phyloP scores from a whole-genome alignment of 2,113 vertebrate species.

The Proteles cristata region DNA sequence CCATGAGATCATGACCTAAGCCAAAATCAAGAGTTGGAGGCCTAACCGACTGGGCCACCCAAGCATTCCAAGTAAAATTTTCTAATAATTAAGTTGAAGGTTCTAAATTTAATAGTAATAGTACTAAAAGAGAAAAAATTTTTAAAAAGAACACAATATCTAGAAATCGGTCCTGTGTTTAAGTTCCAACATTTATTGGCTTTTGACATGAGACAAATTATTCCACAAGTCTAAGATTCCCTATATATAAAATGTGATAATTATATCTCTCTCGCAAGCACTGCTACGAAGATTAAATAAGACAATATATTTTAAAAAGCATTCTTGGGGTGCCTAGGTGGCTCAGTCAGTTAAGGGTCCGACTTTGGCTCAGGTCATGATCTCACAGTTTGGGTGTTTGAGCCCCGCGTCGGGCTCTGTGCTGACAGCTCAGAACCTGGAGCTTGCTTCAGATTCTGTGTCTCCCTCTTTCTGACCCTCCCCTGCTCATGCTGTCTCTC shows the following conservation, averaged over 20 bases:
- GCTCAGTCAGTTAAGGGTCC: too few species aligned
- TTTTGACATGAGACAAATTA: background rate
- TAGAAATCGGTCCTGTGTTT: background rate
- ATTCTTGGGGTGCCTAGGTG: background rate
- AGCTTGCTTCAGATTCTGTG: too few species aligned
- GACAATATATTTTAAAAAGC: background rate
- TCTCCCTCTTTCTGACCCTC: too few species aligned
- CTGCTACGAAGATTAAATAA: background rate
- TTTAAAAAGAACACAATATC: background rate
- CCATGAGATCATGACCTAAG: too few species aligned
- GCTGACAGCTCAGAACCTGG: too few species aligned
- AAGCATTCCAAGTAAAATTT: background rate
- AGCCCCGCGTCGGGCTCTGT: too few species aligned
- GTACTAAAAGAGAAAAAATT: background rate
- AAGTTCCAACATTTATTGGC: background rate
- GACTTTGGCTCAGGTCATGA: too few species aligned
- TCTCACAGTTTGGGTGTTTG: too few species aligned
- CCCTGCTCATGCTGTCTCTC: too few species aligned
- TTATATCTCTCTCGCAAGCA: background rate
- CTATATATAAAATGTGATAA: background rate
- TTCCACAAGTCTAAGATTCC: background rate
- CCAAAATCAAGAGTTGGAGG: too few species aligned
- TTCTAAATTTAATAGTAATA: background rate
- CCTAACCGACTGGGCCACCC: too few species aligned
- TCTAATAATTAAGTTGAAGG: background rate